Base-by-base conservation (phyloP, 2,888 invertebrate genomes). In the Eudemis profundana region DNA sequence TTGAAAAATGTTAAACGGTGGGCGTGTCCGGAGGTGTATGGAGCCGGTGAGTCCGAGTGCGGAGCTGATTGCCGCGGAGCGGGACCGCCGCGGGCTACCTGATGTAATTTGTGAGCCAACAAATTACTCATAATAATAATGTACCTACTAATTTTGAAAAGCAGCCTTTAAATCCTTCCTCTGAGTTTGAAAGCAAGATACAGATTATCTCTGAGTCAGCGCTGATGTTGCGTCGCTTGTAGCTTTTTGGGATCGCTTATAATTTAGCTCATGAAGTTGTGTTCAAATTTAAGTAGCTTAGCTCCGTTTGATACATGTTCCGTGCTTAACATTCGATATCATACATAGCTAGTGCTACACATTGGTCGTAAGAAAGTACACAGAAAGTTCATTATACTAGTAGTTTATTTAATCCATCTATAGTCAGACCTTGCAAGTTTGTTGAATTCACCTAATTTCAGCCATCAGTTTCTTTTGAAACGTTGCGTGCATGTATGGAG, bases 121-220 rank as follows among this genome's bases (percentile, higher is more conserved):
- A 88, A 90, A 90, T 92, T 90, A 88, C 89, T 89, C 87, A 86
- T 89, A 90, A 91, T 90, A 90, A 90, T 85, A 84, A 89, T 85
- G 86, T 83, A 85, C 83, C 87, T 85, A 85, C 84, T 87, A 85
- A 91, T 90, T 89, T 90, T 75, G 73, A 76, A 84, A 84, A 83
- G 76, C 74, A 76, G 78, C 71, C 76, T 72, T 76, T 70, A 80
- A 78, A 72, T 77, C 72, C 78, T 82, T 81, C 80, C 78, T 76
- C 80, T 79, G 71, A 74, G 77, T 75, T 75, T 72, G 72, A 74
- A 72, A 75, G 75, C 69, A 68, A 70, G 70, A 68, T 76, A 76
- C 75, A 78, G 74, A 79, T 86, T 83, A 82, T 78, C 74, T 79
- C 78, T 84, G 84, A 86, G 73, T 84, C 84, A 86, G 63, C 69